These are phyloP conservation scores for Patella depressa DNA, from an alignment of 2,888 invertebrate species.

Conservation along the genomic window DNA sequence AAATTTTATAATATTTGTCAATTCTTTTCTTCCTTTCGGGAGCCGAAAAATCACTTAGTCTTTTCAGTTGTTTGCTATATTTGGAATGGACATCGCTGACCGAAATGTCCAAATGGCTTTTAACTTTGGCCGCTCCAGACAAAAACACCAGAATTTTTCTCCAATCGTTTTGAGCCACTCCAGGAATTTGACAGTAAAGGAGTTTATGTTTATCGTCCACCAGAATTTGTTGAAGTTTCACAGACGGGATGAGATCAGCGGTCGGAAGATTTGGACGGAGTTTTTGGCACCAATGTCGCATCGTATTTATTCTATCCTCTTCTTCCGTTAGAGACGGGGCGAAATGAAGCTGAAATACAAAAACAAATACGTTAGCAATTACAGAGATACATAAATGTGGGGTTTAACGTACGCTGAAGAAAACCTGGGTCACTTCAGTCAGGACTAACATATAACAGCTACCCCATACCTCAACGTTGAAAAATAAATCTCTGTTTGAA, in stretches of 20 bases:
- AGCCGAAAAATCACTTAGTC: slow-evolving; percentile 29
- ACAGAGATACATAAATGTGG: too few relatives aligned
- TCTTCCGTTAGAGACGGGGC: slow-evolving; percentile 1
- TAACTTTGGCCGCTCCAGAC: slow-evolving; percentile 72
- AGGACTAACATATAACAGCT: too few relatives aligned
- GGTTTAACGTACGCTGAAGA: too few relatives aligned
- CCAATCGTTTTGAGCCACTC: slow-evolving; percentile 93
- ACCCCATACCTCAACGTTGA: too few relatives aligned
- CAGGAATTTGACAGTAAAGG: slow-evolving; percentile 92
- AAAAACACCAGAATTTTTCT: slow-evolving; percentile 88
- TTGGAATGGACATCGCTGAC: slow-evolving; percentile 39
- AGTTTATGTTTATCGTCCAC: slow-evolving; percentile 87
- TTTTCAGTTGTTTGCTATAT: slow-evolving; percentile 33
- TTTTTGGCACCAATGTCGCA: slow-evolving; percentile 36
- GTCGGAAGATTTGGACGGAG: slow-evolving; percentile 27
- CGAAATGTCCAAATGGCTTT: slow-evolving; percentile 29
- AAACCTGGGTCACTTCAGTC: too few relatives aligned
- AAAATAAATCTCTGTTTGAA: too few relatives aligned
- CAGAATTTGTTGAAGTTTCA: slow-evolving; percentile 32
- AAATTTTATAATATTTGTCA: slow-evolving; percentile 80
- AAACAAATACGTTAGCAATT: not conserved
- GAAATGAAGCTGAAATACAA: not conserved
- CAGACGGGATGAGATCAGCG: slow-evolving; percentile 24
- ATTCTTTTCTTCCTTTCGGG: slow-evolving; percentile 30
- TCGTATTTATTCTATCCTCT: slow-evolving; percentile 26